phyloP scores from a whole-genome alignment of 2,113 vertebrate species.

The Numida meleagris region DNA sequence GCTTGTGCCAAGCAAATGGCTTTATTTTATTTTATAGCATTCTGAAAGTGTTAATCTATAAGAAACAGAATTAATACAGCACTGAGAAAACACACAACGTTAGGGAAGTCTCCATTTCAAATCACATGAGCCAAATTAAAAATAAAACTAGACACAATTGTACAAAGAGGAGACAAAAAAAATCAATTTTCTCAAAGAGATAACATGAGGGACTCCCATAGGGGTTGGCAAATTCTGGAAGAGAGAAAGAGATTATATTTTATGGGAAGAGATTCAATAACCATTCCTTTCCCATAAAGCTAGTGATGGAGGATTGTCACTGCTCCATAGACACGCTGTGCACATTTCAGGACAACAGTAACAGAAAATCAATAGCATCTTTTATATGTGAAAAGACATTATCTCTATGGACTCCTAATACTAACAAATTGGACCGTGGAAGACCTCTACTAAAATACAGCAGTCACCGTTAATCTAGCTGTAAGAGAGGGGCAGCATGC shows the following conservation, averaged over 20 bases:
- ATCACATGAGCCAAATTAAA: slow-evolving; percentile 53
- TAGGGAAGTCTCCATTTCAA: slow-evolving; percentile 4
- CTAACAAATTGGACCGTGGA: slow-evolving; percentile 42
- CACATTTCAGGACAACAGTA: slow-evolving; percentile 68
- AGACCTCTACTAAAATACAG: slow-evolving; percentile 27
- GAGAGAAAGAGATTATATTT: slow-evolving; percentile 77
- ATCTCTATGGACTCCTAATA: slow-evolving; percentile 59
- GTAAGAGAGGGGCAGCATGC: neutral
- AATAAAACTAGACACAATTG: slow-evolving; percentile 46
- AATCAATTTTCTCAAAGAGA: slow-evolving; percentile 72
- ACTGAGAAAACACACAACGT: slow-evolving; percentile 29
- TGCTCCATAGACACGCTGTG: slow-evolving; percentile 41
- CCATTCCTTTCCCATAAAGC: slow-evolving; percentile 77
- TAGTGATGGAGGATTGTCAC: slow-evolving; percentile 73
- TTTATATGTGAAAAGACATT: slow-evolving; percentile 72
- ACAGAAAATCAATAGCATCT: slow-evolving; percentile 80
- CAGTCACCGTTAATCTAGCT: slow-evolving; percentile 45
- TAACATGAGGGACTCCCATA: slow-evolving; percentile 66
- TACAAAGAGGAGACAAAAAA: slow-evolving; percentile 45
- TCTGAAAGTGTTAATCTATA: neutral
- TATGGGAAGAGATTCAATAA: slow-evolving; percentile 77
- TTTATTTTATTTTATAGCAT: slow-evolving; percentile 20
- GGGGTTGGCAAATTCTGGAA: slow-evolving; percentile 64
- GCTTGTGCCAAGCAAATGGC: neutral
- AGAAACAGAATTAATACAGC: slow-evolving; percentile 11